Evolutionary conservation across 2,888 invertebrate species (phyloP), one percentile per base, ranked within the genome.

Genomic region (Odontocerum albicorne): DNA sequence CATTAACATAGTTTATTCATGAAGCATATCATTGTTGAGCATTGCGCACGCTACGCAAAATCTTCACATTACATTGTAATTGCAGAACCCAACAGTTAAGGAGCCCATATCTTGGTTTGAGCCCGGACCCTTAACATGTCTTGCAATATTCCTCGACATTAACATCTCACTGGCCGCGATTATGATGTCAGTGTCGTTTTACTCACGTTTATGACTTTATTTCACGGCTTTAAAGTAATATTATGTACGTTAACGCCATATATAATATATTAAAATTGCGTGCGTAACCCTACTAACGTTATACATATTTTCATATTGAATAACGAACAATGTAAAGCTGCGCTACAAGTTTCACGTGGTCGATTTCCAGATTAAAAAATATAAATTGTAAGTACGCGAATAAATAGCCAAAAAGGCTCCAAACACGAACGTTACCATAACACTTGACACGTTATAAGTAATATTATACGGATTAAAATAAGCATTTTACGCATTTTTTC

Each of bases 181-280:
- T 55, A 55, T 50, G 50, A 55, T 55, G 49, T 50, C 50, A 50
- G 43, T 15, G 55, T 44, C 45, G 49, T 43, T 42, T 27, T 32
- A 16, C 15, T 43, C 35, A 35, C 58, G 33, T 52, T 59, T 59
- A 59, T 59, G 44, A 43, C 55, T 59, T 39, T 43, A 59, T 59
- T 59, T 40, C 38, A 35, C 49, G 32, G 44, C 16, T 21, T 42
- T 40, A 32, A 36, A 19, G 16, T 35, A 45, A 10, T 49, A 49
- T 36, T 27, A 27, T 27, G 10, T 15, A 22, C 16, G 22, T 46
- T 17, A 36, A 38, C 19, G 52, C 21, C 40, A 46, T 46, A 40
- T 40, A 38, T 51, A 43, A 39, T 33, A 35, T 50, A 40, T 59
- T 50, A 59, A 52, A 59, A 51, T 59, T 39, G 55, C 59, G 59